phyloP scores from a whole-genome alignment of 2,888 invertebrate species.

The Drosophila mercatorum region DNA sequence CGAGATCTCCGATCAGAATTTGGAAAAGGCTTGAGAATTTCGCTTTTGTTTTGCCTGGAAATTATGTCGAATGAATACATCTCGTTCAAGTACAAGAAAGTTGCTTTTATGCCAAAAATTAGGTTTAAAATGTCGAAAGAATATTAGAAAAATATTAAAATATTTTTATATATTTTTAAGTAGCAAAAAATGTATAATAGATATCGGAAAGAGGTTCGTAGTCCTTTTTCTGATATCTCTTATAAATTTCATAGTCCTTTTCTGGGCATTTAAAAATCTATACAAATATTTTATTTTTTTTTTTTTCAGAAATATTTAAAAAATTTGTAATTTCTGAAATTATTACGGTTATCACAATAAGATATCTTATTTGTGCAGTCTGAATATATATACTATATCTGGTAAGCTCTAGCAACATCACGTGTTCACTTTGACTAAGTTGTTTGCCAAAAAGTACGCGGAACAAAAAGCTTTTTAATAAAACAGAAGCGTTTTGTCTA shows the following conservation, averaged over 20 bases:
- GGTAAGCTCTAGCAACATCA: neutral
- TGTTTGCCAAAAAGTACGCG: neutral
- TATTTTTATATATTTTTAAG: neutral
- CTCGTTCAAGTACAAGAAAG: neutral
- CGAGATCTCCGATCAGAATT: neutral
- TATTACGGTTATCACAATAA: no score
- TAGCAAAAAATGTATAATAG: no score
- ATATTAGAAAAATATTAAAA: neutral
- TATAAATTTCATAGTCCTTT: no score
- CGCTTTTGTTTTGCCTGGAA: neutral
- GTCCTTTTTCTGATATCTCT: no score
- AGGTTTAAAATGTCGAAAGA: neutral
- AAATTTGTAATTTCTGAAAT: no score
- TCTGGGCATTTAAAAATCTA: no score
- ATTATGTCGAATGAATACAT: neutral
- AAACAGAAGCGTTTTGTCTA: neutral
- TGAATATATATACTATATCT: neutral
- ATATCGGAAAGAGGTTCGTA: no score
- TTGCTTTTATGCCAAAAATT: no score
- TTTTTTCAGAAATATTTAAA: no score
- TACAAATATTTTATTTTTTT: no score
- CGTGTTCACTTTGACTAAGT: neutral
- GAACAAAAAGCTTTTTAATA: neutral
- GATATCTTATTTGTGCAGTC: no score
- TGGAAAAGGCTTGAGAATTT: neutral